Base-by-base conservation (phyloP, 2,797 vertebrate species). In the Salarias fasciatus region DNA sequence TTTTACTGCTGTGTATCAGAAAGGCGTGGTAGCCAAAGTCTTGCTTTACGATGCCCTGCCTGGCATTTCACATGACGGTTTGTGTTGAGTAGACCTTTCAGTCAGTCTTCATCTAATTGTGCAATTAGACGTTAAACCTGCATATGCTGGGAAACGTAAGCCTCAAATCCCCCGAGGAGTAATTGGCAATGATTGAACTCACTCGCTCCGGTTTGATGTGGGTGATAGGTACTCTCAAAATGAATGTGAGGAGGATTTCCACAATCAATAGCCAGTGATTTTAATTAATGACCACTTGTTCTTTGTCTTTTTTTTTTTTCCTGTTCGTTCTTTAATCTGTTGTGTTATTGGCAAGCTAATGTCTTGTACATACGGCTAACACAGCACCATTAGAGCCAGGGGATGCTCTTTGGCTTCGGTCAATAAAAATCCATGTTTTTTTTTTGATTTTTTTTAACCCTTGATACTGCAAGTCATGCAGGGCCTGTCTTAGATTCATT, bases 211-310 rank as follows among this genome's bases (percentile, higher is more conserved):
- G 71, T 74, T 67, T 40, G 52, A 65, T 53, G 45, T n/a, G 10
- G 48, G 24, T 52, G 76, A 67, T 70, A 18, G 75, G 71, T 75
- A 79, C 70, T 81, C 80, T 85, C 72, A 83, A 86, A 86, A 65
- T 86, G 83, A 84, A 88, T 87, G 75, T 86, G 87, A 84, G 87
- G 84, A 85, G 85, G 77, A 79, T 60, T 67, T 84, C 49, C 55
- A 75, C 55, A 75, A 56, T 52, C 75, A 76, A 71, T 59, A 72
- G 73, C 82, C 64, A 69, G 63, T 70, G 49, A 86, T 63, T 73
- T 61, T 48, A 73, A 73, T 68, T 72, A 68, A 80, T 80, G 58
- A 78, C 77, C 69, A 77, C 78, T 84, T 62, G 47, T 79, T 84
- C 54, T 78, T 63, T 40, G 38, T 78, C 52, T 54, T 43, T 31